Percentiles rank a stretch among this genome's conserved stretches.
These are phyloP conservation scores for Saccostrea cuccullata DNA, from an alignment of 1,140 invertebrate species.

Conservation along the genomic window DNA sequence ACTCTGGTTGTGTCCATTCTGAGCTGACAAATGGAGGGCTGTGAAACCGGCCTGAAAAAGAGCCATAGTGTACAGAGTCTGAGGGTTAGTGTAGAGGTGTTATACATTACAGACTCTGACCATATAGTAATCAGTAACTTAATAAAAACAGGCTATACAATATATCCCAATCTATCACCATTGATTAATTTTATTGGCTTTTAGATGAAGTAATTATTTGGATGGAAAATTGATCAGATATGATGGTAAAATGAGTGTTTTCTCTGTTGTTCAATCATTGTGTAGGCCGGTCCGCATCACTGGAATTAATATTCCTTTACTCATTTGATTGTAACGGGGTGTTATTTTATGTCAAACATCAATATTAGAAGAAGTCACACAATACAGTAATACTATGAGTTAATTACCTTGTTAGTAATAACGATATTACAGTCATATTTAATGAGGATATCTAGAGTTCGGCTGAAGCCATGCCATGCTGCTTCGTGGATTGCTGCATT, in stretches of 20 bases:
- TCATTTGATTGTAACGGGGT: background rate
- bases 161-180: background rate
- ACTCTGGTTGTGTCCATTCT: slow-evolving; percentile 97
- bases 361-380: background rate
- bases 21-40: slow-evolving; percentile 90
- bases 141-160: background rate
- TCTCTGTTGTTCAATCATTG: background rate
- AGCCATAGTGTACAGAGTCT: background rate
- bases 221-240: slow-evolving; percentile 16
- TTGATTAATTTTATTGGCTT: slow-evolving; percentile 23
- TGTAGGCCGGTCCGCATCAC: background rate
- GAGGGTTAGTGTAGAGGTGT: background rate
- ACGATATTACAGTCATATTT: slow-evolving; percentile 86
- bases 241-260: background rate
- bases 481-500: slow-evolving; percentile 96
- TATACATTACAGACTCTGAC: background rate
- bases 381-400: background rate
- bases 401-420: slow-evolving; percentile 84
- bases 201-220: background rate
- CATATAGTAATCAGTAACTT: background rate
- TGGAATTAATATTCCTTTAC: background rate
- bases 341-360: background rate
- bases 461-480: slow-evolving; percentile 95
- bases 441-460: slow-evolving; percentile 88
- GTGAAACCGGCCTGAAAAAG: slow-evolving; percentile 88